A percentile compares a stretch with the other conserved stretches of the same genome.
These are phyloP conservation scores for Chloroclysta siterata DNA, from an alignment of 2,888 invertebrate genomes.

Conservation along the genomic window DNA sequence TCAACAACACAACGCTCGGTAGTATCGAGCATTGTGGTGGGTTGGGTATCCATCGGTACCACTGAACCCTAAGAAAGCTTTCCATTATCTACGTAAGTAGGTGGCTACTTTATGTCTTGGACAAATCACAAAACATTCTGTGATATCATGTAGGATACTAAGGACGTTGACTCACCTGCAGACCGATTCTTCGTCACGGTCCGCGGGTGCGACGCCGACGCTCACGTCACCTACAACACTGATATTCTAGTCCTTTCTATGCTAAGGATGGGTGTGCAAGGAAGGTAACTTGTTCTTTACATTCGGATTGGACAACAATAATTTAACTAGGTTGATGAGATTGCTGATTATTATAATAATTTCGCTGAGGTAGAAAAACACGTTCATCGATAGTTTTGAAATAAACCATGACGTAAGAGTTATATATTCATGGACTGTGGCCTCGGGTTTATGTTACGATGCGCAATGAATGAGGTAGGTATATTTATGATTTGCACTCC, in stretches of 20 bases:
- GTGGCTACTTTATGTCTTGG: background rate
- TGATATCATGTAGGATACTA: conserved; percentile 3
- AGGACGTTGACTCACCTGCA: conserved; percentile 56
- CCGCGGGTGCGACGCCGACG: conserved; percentile 28
- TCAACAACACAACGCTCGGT: too few species aligned
- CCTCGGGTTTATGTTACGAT: conserved; percentile 18
- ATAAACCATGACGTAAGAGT: conserved; percentile 21
- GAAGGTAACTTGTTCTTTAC: too few species aligned
- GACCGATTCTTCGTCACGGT: conserved; percentile 55
- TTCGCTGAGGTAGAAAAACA: background rate
- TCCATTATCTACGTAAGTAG: background rate
- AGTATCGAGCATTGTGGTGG: too few species aligned
- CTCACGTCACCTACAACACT: too few species aligned
- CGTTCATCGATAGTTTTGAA: conserved; percentile 22
- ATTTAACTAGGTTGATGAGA: too few species aligned
- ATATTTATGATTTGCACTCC: conserved; percentile 2
- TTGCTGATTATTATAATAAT: background rate
- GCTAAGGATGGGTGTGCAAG: background rate
- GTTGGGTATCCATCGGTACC: too few species aligned
- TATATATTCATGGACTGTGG: conserved; percentile 10
- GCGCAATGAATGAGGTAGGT: conserved; percentile 1
- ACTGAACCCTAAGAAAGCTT: background rate
- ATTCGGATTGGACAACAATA: too few species aligned
- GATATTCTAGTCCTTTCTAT: background rate
- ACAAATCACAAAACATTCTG: background rate